Conservation (phyloP, 2,797 vertebrate genomes). For the Podarcis lilfordi region DNA sequence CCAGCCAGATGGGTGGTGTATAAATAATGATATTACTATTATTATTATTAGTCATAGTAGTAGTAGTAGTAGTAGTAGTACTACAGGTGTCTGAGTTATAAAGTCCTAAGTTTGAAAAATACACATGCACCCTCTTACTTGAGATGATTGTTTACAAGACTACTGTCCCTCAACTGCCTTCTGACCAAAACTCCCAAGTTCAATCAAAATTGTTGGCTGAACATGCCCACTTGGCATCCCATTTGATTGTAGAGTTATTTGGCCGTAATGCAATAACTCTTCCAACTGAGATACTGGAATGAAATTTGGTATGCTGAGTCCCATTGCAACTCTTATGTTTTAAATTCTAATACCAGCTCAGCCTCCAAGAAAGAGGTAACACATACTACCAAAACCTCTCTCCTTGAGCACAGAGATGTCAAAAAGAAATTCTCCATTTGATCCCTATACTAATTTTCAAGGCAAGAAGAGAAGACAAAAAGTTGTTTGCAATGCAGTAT, state of each 20-base stretch:
- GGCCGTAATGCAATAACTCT: neutral
- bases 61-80: too few relatives aligned
- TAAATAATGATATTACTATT: too few relatives aligned
- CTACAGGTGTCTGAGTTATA: neutral
- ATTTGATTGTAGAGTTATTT: neutral
- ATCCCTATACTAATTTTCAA: neutral
- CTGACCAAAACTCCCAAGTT: neutral
- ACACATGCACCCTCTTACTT: neutral
- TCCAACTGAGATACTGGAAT: neutral
- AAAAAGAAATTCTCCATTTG: neutral
- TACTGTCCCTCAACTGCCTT: neutral
- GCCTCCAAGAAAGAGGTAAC: neutral
- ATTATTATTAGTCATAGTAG: too few relatives aligned
- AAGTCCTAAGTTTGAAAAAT: neutral
- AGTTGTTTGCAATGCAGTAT: neutral
- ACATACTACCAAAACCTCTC: neutral
- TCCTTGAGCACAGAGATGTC: neutral
- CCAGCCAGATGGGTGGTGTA: too few relatives aligned
- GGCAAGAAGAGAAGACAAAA: neutral
- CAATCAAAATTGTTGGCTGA: neutral
- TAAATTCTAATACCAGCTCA: neutral
- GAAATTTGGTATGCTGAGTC: neutral
- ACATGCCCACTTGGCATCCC: neutral
- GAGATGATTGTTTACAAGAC: neutral
- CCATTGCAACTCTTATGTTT: neutral